Evolutionary conservation across 2,888 invertebrate genomes (phyloP).

Genomic region (Cryptocephalus moraei): DNA sequence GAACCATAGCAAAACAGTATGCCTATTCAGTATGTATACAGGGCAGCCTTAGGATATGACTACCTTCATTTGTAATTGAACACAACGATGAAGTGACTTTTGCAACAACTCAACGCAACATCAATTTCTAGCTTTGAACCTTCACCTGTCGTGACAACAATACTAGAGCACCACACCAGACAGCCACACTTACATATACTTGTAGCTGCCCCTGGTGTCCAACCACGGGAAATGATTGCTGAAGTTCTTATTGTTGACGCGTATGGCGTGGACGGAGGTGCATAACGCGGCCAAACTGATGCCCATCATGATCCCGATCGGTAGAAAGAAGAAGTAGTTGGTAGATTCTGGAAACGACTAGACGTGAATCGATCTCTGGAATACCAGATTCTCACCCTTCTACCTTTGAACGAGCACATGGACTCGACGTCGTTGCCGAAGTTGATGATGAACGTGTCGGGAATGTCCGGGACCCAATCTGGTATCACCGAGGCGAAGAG

Average conservation of each 20-base stretch:
- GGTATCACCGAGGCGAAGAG: slow-evolving; percentile 20
- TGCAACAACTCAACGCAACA: no score
- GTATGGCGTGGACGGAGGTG: slow-evolving; percentile 11
- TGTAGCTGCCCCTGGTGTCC: slow-evolving; percentile 13
- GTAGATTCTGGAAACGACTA: slow-evolving; percentile 13
- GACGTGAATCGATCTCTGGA: no score
- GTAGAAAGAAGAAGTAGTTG: slow-evolving; percentile 15
- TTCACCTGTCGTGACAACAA: no score
- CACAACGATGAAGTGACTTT: no score
- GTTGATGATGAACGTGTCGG: slow-evolving; percentile 20
- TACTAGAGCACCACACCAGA: no score
- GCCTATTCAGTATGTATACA: no score
- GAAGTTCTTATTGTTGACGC: slow-evolving; percentile 4
- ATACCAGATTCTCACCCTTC: slow-evolving; percentile 9
- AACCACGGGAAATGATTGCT: slow-evolving; percentile 17
- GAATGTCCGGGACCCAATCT: slow-evolving; percentile 21
- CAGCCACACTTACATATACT: slow-evolving; percentile 21
- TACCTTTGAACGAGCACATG: slow-evolving; percentile 26
- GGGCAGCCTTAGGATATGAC: no score
- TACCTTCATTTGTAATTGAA: no score
- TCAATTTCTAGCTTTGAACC: no score
- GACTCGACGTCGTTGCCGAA: slow-evolving; percentile 10
- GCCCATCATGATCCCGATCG: slow-evolving; percentile 18
- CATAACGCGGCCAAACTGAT: slow-evolving; percentile 11
- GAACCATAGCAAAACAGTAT: no score